Conservation (phyloP, 2,888 invertebrate species). For the Acrobasis repandana region DNA sequence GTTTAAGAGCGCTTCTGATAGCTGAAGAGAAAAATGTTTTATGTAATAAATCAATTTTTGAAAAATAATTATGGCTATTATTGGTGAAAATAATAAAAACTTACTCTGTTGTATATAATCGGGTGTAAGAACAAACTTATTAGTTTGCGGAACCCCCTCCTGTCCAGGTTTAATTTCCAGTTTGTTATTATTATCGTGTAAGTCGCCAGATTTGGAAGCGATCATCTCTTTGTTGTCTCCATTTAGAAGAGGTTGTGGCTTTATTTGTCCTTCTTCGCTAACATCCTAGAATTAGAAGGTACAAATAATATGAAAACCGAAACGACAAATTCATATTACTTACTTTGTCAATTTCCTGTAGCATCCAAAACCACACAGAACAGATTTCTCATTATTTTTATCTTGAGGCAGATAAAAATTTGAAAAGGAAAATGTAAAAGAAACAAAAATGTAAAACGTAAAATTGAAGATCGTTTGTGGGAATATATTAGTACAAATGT, state of each 20-base stretch:
- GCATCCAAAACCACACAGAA: not conserved
- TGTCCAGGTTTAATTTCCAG: constrained; percentile 64
- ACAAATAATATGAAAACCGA: constrained; percentile 38
- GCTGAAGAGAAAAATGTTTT: constrained; percentile 80
- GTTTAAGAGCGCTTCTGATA: constrained; percentile 95
- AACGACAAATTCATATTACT: constrained; percentile 25
- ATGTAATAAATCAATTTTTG: not conserved
- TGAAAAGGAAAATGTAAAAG: constrained; percentile 31
- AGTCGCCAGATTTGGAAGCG: constrained; percentile 67
- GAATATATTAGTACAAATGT: constrained; percentile 72
- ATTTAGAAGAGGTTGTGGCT: constrained; percentile 64
- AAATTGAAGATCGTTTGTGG: constrained; percentile 69
- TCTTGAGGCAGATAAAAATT: constrained; percentile 4
- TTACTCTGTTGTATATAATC: constrained; percentile 97
- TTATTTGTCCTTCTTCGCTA: constrained; percentile 64
- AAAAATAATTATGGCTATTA: not conserved
- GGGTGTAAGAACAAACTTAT: constrained; percentile 92
- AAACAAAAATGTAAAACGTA: constrained; percentile 43
- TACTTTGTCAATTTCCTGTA: constrained; percentile 23
- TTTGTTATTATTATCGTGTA: constrained; percentile 67
- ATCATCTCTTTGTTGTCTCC: constrained; percentile 74
- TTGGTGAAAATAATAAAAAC: constrained; percentile 49
- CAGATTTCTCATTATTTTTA: not conserved
- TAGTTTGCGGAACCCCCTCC: constrained; percentile 52
- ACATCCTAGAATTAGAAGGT: constrained; percentile 64